Evolutionary conservation across 2,113 vertebrate species (phyloP), one percentile per base, ranked within the genome.

Genomic region (Campylomormyrus numenius): DNA sequence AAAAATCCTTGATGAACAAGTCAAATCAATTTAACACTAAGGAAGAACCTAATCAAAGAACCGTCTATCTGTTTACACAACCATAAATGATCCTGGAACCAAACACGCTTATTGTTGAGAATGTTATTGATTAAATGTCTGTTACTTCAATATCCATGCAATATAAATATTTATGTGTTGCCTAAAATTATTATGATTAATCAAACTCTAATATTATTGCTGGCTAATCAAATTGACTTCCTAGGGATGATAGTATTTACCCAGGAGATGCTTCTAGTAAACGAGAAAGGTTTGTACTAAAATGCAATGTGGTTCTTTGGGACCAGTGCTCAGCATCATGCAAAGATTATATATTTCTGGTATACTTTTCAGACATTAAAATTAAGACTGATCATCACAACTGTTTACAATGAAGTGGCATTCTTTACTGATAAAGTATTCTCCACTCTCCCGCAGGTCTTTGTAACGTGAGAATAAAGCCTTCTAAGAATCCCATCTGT

Each of bases 401-500:
- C 31, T 39, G 74, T 19, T 11, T 39, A 42, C 5, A 83, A 39
- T 83, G 15, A 83, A 83, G 39, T 31, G 24, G 66, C 27, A 70
- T 24, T 42, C 77, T 83, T 7, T 42, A 39, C 77, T 83, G 77
- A 70, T 31, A 70, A 85, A 46, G 9, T 27, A 45, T 89, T 89
- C 10, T 3, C 84, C 1, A 91, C 19, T 89, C n/a, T 90, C 9
- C 90, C 88, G 5, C 85, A 96, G 95, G 90, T 48, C 88, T 91
- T 0, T 0, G 2, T 27, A 48, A 92, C 48, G 27, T 93, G 27
- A 66, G 0, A 0, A 42, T 95, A 53, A 1, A 31, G 31, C 89
- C 93, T 35, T 94, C 94, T 4, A 0, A 62, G 10, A 95, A 95
- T 85, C 93, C 93, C 0, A 0, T 93, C n/a, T 1, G 90, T 8